phyloP scores from a whole-genome alignment of 2,797 vertebrate genomes.

The Lagorchestes hirsutus region DNA sequence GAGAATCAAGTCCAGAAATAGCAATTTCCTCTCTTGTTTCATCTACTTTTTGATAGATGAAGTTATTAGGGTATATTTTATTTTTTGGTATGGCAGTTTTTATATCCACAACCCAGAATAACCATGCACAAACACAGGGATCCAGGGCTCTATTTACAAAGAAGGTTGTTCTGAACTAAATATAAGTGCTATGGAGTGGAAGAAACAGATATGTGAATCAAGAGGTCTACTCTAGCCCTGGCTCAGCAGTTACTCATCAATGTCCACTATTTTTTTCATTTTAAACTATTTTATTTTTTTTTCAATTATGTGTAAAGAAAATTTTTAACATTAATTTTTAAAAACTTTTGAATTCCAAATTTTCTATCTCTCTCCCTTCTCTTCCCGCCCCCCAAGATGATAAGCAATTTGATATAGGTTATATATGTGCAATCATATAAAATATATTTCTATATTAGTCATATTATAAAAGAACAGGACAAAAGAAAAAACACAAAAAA shows the following conservation, averaged over 20 bases:
- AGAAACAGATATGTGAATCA: constrained; percentile 38
- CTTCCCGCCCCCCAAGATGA: background rate
- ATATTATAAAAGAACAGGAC: background rate
- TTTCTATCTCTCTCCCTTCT: background rate
- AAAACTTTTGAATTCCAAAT: background rate
- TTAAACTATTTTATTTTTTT: background rate
- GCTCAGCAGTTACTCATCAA: background rate
- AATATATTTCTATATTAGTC: background rate
- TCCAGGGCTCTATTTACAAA: constrained; percentile 80
- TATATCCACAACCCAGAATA: constrained; percentile 81
- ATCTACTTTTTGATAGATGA: background rate
- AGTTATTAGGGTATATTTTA: background rate
- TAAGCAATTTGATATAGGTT: background rate
- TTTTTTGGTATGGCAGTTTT: constrained; percentile 77
- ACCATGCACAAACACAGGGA: constrained; percentile 81
- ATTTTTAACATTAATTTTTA: background rate
- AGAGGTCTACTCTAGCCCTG: background rate
- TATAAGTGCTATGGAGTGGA: constrained; percentile 43
- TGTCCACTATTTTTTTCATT: background rate
- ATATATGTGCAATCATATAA: background rate
- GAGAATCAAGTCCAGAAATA: background rate
- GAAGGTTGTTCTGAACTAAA: constrained; percentile 82
- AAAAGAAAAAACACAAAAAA: background rate
- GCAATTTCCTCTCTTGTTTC: background rate
- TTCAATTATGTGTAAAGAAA: background rate